These are phyloP conservation scores for Chitala chitala DNA, from an alignment of 2,113 vertebrate species.

Conservation along the genomic window DNA sequence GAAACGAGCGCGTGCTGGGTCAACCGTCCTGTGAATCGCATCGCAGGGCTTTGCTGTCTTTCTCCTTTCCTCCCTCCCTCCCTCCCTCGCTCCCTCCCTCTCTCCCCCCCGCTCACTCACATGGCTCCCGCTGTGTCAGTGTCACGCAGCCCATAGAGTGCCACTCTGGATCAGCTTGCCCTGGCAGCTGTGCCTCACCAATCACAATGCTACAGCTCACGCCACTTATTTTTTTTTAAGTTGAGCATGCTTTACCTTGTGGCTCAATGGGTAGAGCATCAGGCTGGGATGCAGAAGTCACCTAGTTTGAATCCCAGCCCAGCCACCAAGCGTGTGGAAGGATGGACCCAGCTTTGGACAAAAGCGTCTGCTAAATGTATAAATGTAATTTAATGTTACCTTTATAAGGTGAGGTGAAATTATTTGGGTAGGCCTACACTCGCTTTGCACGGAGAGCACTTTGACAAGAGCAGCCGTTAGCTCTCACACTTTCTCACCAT, in stretches of 20 bases:
- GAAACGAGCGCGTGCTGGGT: not conserved
- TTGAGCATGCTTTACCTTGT: conserved; percentile 52
- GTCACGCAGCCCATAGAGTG: conserved; percentile 39
- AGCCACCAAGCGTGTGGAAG: too few species aligned
- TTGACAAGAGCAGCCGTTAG: conserved; percentile 32
- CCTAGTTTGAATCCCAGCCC: too few species aligned
- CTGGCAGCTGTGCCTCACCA: conserved; percentile 78
- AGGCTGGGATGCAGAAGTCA: conserved; percentile 49
- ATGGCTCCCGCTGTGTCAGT: conserved; percentile 9
- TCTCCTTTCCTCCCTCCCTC: conserved; percentile 32
- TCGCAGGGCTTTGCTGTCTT: conserved; percentile 29
- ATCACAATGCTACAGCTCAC: conserved; percentile 61
- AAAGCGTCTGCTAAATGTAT: too few species aligned
- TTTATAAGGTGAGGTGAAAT: too few species aligned
- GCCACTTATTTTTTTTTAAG: conserved; percentile 54
- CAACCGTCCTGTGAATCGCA: conserved; percentile 20
- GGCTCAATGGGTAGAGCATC: conserved; percentile 61
- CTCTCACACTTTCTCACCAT: conserved; percentile 27
- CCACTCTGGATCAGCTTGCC: conserved; percentile 61
- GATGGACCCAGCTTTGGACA: too few species aligned
- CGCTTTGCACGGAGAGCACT: too few species aligned
- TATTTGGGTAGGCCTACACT: too few species aligned
- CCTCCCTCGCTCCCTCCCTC: conserved; percentile 10
- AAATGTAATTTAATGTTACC: too few species aligned
- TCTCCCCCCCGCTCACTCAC: not conserved